A percentile compares a stretch with the other conserved stretches of the same genome.
Evolutionary conservation across 2,113 vertebrate species (phyloP).

Genomic region (Bos javanicus): DNA sequence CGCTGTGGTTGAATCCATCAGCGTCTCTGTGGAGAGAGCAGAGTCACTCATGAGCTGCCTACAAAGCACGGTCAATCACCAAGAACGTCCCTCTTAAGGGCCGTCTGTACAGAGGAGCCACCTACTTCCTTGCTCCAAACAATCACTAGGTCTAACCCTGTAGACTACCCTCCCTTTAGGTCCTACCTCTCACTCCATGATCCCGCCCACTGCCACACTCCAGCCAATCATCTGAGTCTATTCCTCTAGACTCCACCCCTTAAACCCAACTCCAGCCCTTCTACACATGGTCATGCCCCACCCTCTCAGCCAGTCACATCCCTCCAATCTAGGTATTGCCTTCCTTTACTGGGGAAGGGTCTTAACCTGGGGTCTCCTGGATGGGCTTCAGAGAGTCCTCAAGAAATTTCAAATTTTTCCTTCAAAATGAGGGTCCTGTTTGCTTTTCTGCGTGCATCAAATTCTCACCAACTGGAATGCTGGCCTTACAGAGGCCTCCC

Average conservation of each 20-base stretch:
- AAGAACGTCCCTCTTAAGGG: neutral
- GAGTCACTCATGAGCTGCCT: neutral
- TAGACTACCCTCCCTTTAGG: neutral
- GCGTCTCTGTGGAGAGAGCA: slow-evolving; percentile 85
- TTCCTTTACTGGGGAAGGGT: neutral
- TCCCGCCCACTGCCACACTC: neutral
- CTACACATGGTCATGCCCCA: accelerated
- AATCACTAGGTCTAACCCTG: neutral
- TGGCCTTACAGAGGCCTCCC: neutral
- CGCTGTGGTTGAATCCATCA: slow-evolving; percentile 98
- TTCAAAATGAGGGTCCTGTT: neutral
- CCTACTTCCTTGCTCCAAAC: neutral
- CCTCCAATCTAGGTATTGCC: neutral
- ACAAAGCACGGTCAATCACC: neutral
- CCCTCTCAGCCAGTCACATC: neutral
- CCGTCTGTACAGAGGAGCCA: neutral
- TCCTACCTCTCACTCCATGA: neutral
- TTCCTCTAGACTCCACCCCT: neutral
- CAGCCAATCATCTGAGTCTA: neutral
- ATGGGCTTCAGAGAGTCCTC: neutral
- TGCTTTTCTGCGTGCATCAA: neutral
- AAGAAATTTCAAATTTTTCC: neutral
- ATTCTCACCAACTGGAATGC: neutral
- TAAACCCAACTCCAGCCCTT: neutral
- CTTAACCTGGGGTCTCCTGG: neutral